Evolutionary conservation across 2,888 invertebrate genomes (phyloP).

Genomic region (Thelaira solivaga): DNA sequence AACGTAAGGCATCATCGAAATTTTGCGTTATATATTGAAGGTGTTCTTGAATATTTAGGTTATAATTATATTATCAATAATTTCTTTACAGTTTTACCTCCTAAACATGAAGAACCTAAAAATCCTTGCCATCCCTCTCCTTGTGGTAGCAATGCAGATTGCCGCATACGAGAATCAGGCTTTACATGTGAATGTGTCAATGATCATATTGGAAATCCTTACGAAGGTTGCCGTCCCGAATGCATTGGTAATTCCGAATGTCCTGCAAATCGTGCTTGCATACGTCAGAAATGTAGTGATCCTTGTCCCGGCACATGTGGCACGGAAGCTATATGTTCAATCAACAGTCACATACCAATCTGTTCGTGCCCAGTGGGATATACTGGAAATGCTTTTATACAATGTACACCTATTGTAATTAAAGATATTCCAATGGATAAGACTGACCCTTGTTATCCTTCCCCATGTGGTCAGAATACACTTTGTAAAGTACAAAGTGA

Average conservation of each 20-base stretch:
- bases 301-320: slow-evolving; percentile 91
- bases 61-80: no score
- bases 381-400: slow-evolving; percentile 82
- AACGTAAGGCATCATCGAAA: slow-evolving; percentile 69
- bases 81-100: slow-evolving; percentile 67
- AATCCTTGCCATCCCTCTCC: slow-evolving; percentile 85
- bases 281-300: slow-evolving; percentile 88
- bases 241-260: slow-evolving; percentile 93
- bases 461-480: slow-evolving; percentile 89
- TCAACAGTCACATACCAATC: slow-evolving; percentile 83
- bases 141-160: slow-evolving; percentile 84
- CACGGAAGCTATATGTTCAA: slow-evolving; percentile 86
- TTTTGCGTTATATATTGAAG: slow-evolving; percentile 68
- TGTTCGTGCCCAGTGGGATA: slow-evolving; percentile 82
- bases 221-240: slow-evolving; percentile 87
- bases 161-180: slow-evolving; percentile 79
- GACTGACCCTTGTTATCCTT: slow-evolving; percentile 81
- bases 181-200: slow-evolving; percentile 81
- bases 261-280: slow-evolving; percentile 88
- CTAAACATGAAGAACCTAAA: slow-evolving; percentile 69
- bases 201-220: slow-evolving; percentile 86
- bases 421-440: slow-evolving; percentile 67
- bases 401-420: slow-evolving; percentile 75
- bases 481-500: slow-evolving; percentile 80
- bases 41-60: not conserved